Conservation (phyloP, 2,113 vertebrate species). For the Ovis canadensis region DNA sequence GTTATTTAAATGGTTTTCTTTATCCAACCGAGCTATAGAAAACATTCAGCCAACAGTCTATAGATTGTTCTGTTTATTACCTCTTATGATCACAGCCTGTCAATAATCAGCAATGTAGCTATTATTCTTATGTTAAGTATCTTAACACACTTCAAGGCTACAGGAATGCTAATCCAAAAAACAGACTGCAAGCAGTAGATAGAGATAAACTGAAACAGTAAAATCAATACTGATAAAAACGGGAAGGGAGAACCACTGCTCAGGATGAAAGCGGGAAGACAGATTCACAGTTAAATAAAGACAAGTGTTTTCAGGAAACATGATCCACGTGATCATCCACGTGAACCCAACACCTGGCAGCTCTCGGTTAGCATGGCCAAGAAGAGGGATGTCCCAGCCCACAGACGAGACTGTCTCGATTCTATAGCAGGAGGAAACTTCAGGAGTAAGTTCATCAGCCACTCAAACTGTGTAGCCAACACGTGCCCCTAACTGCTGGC, state of each 20-base stretch:
- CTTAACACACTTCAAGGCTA: neutral
- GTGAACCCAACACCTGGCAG: neutral
- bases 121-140: neutral
- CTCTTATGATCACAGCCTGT: neutral
- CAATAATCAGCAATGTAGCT: neutral
- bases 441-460: neutral
- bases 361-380: neutral
- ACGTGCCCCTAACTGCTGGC: neutral
- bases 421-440: neutral
- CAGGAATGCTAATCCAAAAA: neutral
- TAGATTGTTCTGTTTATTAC: neutral
- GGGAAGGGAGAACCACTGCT: neutral
- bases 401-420: neutral
- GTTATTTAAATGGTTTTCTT: conserved; percentile 1
- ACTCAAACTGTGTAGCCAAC: neutral
- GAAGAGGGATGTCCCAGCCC: neutral
- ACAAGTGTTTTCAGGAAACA: neutral
- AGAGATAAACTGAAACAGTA: neutral
- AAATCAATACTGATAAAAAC: neutral
- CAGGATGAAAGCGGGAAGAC: neutral
- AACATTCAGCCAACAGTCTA: neutral
- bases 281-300: neutral
- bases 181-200: neutral
- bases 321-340: neutral
- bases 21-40: neutral